Evolutionary conservation across 2,888 invertebrate genomes (phyloP).

Genomic region (Stenodema calcarata): DNA sequence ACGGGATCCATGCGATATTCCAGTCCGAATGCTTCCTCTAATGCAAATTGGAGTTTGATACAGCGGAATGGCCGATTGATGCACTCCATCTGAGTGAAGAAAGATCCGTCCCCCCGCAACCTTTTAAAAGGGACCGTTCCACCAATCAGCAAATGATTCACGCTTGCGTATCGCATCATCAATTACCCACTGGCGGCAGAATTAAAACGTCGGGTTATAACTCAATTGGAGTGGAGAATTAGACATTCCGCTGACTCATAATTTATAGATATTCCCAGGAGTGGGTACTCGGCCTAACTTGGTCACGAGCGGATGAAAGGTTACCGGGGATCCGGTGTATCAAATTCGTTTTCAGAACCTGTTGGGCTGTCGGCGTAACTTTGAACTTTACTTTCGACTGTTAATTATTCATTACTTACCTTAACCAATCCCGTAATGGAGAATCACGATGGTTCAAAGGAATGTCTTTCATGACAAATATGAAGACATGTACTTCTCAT

Average conservation of each 20-base stretch:
- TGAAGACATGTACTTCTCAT: too few relatives aligned
- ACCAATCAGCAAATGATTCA: background rate
- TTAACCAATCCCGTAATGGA: too few relatives aligned
- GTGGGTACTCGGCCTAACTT: background rate
- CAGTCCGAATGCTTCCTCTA: too few relatives aligned
- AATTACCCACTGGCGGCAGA: background rate
- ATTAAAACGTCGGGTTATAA: background rate
- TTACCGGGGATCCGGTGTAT: background rate
- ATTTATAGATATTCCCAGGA: background rate
- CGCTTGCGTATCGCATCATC: background rate
- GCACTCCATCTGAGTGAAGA: background rate
- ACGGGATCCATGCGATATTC: too few relatives aligned
- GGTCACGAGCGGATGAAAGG: background rate
- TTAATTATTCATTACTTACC: background rate
- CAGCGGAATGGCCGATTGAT: background rate
- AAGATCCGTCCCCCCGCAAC: background rate
- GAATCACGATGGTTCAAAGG: too few relatives aligned
- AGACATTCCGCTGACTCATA: background rate
- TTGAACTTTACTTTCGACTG: background rate
- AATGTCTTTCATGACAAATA: too few relatives aligned
- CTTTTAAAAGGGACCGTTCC: background rate
- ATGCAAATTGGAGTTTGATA: too few relatives aligned
- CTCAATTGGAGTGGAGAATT: background rate
- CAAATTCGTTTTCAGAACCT: background rate
- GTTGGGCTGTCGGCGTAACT: background rate